Conservation (phyloP, 2,113 vertebrate genomes). For the Tupaia tana region DNA sequence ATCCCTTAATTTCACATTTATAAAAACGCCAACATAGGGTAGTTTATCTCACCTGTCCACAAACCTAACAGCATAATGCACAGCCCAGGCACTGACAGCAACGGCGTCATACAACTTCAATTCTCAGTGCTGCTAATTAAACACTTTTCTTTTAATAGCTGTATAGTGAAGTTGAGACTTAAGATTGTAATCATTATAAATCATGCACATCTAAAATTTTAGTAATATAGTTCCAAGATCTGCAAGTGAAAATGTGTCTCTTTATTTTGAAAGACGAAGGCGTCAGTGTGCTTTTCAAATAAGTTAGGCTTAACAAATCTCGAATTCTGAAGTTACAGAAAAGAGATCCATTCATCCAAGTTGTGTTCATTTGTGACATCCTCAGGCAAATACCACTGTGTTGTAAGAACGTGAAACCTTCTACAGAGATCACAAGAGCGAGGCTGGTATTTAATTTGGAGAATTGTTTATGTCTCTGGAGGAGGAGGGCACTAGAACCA, state of each 20-base stretch:
- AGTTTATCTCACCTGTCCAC: constrained; percentile 56
- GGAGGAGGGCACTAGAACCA: background rate
- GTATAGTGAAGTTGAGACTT: constrained; percentile 56
- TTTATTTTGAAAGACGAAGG: constrained; percentile 32
- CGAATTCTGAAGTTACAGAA: constrained; percentile 16
- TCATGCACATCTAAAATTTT: constrained; percentile 63
- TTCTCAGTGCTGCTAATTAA: constrained; percentile 73
- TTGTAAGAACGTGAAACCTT: background rate
- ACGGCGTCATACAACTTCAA: constrained; percentile 75
- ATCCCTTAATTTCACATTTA: constrained; percentile 50
- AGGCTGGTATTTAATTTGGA: background rate
- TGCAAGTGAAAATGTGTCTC: constrained; percentile 59
- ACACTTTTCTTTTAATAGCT: background rate
- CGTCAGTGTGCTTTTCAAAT: background rate
- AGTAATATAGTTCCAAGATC: constrained; percentile 66
- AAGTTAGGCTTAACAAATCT: background rate
- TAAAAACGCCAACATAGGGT: constrained; percentile 23
- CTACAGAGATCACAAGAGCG: background rate
- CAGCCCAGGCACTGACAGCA: constrained; percentile 59
- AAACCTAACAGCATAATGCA: constrained; percentile 65
- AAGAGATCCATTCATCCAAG: background rate
- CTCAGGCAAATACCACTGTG: background rate
- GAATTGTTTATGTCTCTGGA: background rate
- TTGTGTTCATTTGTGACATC: background rate
- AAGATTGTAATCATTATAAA: constrained; percentile 67